Conservation (phyloP, 2,113 vertebrate genomes). For the Callocephalon fimbriatum region DNA sequence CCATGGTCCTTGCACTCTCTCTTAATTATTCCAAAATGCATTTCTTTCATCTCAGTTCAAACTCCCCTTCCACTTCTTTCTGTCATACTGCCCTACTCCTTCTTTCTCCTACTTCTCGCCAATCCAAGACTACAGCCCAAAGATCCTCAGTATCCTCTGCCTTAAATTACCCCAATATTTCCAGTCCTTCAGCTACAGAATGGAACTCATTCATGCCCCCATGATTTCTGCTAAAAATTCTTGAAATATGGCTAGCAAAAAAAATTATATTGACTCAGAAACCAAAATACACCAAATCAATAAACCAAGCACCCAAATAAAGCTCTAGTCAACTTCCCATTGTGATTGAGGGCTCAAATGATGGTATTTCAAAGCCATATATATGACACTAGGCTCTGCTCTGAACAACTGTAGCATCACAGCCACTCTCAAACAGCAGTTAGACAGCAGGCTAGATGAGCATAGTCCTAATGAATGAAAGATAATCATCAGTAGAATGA, state of each 20-base stretch:
- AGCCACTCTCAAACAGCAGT: background rate
- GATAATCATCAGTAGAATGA: background rate
- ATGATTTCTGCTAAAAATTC: background rate
- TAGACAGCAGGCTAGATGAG: background rate
- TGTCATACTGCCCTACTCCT: background rate
- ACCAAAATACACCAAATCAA: background rate
- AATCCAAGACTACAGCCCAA: background rate
- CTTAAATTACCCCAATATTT: background rate
- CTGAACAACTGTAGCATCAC: background rate
- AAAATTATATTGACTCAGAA: background rate
- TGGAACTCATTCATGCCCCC: background rate
- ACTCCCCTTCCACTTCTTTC: background rate
- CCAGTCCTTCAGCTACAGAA: background rate
- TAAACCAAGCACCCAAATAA: background rate
- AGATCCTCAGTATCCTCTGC: background rate
- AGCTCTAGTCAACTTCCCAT: background rate
- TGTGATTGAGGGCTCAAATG: background rate
- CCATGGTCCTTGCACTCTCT: background rate
- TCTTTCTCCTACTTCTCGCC: background rate
- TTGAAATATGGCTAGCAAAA: background rate
- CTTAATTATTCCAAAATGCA: background rate
- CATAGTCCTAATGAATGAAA: background rate
- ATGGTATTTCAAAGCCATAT: background rate
- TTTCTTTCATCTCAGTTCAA: background rate
- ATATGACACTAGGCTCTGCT: background rate